Evolutionary conservation across 1,140 invertebrate species (phyloP).

Genomic region (Apocrypta bakeri): DNA sequence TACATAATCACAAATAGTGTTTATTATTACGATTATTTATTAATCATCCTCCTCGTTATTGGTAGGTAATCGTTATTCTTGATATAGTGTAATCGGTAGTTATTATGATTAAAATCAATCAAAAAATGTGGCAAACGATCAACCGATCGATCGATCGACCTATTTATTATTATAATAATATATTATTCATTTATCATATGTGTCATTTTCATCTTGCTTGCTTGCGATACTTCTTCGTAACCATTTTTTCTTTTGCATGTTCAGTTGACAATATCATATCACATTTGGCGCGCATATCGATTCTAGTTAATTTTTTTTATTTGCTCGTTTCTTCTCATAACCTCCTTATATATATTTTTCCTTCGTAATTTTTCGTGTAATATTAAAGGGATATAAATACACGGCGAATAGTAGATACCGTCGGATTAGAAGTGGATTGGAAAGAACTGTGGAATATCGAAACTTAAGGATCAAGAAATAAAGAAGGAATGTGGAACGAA

Average conservation of each 20-base stretch:
- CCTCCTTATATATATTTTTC: conserved; percentile 39
- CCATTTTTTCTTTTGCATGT: conserved; percentile 47
- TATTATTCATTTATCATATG: conserved; percentile 46
- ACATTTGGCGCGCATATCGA: conserved; percentile 47
- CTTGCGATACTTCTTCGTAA: conserved; percentile 48
- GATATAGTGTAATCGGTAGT: conserved; percentile 54
- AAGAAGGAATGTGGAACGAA: neutral
- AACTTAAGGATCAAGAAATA: conserved; percentile 9
- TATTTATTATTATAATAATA: conserved; percentile 47
- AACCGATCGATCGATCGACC: conserved; percentile 56
- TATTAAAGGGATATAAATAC: conserved; percentile 43
- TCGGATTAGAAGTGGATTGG: conserved; percentile 9
- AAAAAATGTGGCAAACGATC: conserved; percentile 60
- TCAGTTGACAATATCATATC: conserved; percentile 51
- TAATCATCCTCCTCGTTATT: conserved; percentile 67
- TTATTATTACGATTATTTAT: conserved; percentile 69
- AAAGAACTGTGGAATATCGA: conserved; percentile 21
- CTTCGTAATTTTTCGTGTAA: conserved; percentile 42
- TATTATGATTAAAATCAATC: conserved; percentile 68
- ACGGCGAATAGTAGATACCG: conserved; percentile 47
- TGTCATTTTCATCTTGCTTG: conserved; percentile 46
- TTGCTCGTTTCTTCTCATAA: conserved; percentile 43
- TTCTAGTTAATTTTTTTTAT: conserved; percentile 47
- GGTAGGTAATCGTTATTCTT: conserved; percentile 56
- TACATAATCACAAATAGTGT: conserved; percentile 73